These are phyloP conservation scores for Gopherus flavomarginatus DNA, from an alignment of 2,113 vertebrate genomes.

Conservation along the genomic window DNA sequence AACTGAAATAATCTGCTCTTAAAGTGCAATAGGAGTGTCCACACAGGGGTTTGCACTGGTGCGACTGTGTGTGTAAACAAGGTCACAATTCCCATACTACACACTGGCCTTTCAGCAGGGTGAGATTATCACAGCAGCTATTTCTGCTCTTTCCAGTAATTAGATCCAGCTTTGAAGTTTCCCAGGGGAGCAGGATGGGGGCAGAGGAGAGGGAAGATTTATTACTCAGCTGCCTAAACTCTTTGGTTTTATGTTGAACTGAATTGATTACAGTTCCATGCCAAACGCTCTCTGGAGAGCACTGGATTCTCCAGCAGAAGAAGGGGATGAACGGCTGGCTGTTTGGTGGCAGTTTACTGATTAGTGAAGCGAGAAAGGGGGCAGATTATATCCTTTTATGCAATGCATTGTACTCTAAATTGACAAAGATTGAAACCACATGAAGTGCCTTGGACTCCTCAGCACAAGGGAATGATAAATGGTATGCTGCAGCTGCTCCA, in stretches of 20 bases:
- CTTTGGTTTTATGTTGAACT: neutral
- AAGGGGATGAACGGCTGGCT: neutral
- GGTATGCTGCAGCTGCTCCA: neutral
- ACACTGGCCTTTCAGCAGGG: neutral
- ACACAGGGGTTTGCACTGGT: neutral
- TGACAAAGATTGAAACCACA: slow-evolving; percentile 29
- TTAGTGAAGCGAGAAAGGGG: neutral
- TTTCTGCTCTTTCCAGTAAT: neutral
- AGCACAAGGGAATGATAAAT: neutral
- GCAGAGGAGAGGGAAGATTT: neutral
- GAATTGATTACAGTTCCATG: neutral
- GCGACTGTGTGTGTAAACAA: neutral
- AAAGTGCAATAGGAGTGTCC: neutral
- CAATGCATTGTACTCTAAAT: neutral
- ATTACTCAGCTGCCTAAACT: neutral
- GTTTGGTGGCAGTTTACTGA: neutral
- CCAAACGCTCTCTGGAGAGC: neutral
- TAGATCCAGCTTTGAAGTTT: neutral
- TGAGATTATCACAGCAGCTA: neutral
- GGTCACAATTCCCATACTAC: neutral
- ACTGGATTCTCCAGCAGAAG: neutral
- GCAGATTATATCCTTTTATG: neutral
- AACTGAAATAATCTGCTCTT: neutral
- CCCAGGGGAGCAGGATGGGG: neutral
- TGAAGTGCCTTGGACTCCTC: neutral